Conservation (phyloP, 2,888 invertebrate genomes). For the Tetropium fuscum region DNA sequence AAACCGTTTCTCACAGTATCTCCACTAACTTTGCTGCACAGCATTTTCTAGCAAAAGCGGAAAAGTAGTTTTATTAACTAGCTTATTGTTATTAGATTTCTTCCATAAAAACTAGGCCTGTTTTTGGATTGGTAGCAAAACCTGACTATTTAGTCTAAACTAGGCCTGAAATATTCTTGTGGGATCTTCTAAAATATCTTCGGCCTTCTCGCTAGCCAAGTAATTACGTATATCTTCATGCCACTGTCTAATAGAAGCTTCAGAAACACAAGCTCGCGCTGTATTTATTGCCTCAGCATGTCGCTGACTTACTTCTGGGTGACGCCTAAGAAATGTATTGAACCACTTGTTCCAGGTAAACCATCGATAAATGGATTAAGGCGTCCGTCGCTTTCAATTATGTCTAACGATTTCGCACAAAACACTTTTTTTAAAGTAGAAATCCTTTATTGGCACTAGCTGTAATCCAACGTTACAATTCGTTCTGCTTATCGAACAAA, state of each 20-base stretch:
- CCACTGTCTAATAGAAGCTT: not conserved
- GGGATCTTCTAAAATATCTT: no score
- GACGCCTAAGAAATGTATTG: not conserved
- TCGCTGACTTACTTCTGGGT: not conserved
- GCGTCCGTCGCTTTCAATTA: no score
- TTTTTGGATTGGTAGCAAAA: no score
- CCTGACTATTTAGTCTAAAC: no score
- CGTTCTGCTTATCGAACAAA: not conserved
- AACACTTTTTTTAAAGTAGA: no score
- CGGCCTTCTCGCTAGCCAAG: not conserved
- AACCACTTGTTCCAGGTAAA: not conserved
- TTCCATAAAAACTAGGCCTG: no score
- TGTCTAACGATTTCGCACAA: no score
- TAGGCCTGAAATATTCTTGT: no score
- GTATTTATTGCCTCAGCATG: not conserved
- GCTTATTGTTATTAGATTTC: no score
- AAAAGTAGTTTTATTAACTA: constrained; percentile 30
- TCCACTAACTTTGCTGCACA: constrained; percentile 10
- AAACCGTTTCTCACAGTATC: constrained; percentile 30
- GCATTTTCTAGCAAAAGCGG: constrained; percentile 23
- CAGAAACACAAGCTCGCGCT: not conserved
- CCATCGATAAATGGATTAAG: no score
- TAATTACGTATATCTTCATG: not conserved
- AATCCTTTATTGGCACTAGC: no score
- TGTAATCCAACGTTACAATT: not conserved